Percentiles rank a stretch among this genome's conserved stretches.
Evolutionary conservation across 2,797 vertebrate species (phyloP).

Genomic region (Morelia viridis): DNA sequence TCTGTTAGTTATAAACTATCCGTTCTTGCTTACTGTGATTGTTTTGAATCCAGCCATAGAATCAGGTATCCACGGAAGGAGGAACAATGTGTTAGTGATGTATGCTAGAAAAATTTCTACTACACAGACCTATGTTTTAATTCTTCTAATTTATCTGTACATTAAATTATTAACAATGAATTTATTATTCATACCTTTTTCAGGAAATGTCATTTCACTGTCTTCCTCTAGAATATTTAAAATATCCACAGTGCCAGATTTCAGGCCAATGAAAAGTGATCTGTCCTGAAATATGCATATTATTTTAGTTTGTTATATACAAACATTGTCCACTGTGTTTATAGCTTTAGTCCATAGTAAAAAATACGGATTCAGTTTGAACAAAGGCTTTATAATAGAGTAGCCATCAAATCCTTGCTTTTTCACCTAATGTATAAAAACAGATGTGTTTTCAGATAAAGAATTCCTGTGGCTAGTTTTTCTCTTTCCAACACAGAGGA

Average conservation of each 20-base stretch:
- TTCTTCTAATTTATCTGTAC: neutral
- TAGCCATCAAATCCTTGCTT: neutral
- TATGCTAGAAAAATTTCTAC: neutral
- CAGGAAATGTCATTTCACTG: neutral
- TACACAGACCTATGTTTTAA: neutral
- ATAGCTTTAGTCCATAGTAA: slow-evolving; percentile 11
- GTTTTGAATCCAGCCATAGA: neutral
- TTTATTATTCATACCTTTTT: slow-evolving; percentile 19
- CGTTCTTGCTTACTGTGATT: neutral
- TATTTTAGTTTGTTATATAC: slow-evolving; percentile 11
- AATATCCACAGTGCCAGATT: slow-evolving; percentile 35
- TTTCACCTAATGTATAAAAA: neutral
- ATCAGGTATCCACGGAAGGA: neutral
- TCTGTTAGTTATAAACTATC: neutral
- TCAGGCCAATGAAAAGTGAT: slow-evolving; percentile 42
- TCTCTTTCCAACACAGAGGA: neutral
- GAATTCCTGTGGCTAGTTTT: neutral
- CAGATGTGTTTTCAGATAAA: neutral
- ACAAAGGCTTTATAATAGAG: neutral
- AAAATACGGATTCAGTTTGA: neutral
- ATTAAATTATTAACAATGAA: neutral
- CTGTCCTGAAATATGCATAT: slow-evolving; percentile 40
- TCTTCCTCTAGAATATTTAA: slow-evolving; percentile 29
- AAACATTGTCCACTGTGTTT: slow-evolving; percentile 27
- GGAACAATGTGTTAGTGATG: neutral